Evolutionary conservation across 2,888 invertebrate species (phyloP), one percentile per base, ranked within the genome.

Genomic region (Cataglyphis livida): DNA sequence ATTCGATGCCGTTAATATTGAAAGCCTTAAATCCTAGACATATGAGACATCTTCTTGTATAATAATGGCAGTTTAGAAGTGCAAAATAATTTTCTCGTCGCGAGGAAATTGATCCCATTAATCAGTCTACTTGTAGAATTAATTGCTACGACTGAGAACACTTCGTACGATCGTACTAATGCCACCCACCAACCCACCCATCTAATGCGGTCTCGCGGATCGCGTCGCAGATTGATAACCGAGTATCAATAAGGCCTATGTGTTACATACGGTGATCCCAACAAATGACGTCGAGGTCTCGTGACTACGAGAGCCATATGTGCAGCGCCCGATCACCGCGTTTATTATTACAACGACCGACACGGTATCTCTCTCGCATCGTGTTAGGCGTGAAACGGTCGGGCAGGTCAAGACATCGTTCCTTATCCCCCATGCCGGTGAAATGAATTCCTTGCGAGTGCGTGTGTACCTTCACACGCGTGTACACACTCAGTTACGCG

Each of bases 401-500:
- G 84, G 88, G 88, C 88, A 88, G 90, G 88, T 89, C 90, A 81
- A 75, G 90, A 90, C 89, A 89, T 83, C 88, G 89, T 92, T 91
- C 85, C 90, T 90, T 89, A 92, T 91, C 87, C 88, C 74, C 38
- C 71, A 18, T 44, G 89, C 83, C 82, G 89, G 90, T 86, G 89
- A 91, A 92, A 91, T 90, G 90, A 91, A 92, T 92, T 91, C 90
- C 85, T 84, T 84, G 83, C 70, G 70, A 57, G 57, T 41, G 38
- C 5, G 82, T 66, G 70, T 75, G 44, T 57, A 68, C 57, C 41
- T 61, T 18, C 51, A 64, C 25, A 48, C 66, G 51, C 83, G 38
- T n/a, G 18, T 15, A 54, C 35, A 21, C 44, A 57, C 68, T 41
- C 21, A 28, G 38, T 35, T 18, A 9, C 3, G 32, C 57, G 64